phyloP scores from a whole-genome alignment of 2,888 invertebrate genomes.

The Meghimatium bilineatum region DNA sequence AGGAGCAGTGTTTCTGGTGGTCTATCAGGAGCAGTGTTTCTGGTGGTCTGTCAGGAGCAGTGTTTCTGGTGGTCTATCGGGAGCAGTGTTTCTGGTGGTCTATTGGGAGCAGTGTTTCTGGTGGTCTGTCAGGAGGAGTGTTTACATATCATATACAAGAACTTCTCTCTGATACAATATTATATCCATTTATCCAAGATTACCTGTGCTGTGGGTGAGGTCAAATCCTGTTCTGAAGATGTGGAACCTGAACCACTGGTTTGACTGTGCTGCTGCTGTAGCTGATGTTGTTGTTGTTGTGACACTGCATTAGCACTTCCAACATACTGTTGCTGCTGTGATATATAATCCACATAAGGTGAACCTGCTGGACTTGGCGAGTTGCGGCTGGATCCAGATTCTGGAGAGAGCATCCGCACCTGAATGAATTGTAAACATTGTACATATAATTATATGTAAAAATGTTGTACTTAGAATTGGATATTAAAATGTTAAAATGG shows the following conservation, averaged over 20 bases:
- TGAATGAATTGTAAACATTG: background rate
- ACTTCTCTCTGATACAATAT: too few relatives aligned
- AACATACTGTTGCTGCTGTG: conserved; percentile 28
- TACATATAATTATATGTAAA: too few relatives aligned
- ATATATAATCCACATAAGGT: conserved; percentile 9
- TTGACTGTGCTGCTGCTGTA: conserved; percentile 14
- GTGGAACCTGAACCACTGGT: background rate
- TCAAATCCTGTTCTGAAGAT: conserved; percentile 37
- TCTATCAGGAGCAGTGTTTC: too few relatives aligned
- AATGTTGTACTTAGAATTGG: too few relatives aligned
- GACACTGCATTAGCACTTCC: background rate
- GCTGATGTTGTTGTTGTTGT: conserved; percentile 27
- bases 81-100: too few relatives aligned
- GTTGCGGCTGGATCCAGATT: conserved; percentile 9
- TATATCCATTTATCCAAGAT: background rate
- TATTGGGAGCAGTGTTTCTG: too few relatives aligned
- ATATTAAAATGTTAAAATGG: too few relatives aligned
- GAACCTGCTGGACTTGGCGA: conserved; percentile 15
- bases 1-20: too few relatives aligned
- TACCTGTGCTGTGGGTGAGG: conserved; percentile 47
- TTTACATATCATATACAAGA: too few relatives aligned
- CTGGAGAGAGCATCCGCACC: conserved; percentile 39
- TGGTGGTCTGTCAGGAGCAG: too few relatives aligned
- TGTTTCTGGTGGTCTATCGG: too few relatives aligned
- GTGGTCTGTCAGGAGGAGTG: too few relatives aligned